A percentile compares a stretch with the other conserved stretches of the same genome.
phyloP scores from a whole-genome alignment of 2,113 vertebrate genomes.

The Lycaon pictus region DNA sequence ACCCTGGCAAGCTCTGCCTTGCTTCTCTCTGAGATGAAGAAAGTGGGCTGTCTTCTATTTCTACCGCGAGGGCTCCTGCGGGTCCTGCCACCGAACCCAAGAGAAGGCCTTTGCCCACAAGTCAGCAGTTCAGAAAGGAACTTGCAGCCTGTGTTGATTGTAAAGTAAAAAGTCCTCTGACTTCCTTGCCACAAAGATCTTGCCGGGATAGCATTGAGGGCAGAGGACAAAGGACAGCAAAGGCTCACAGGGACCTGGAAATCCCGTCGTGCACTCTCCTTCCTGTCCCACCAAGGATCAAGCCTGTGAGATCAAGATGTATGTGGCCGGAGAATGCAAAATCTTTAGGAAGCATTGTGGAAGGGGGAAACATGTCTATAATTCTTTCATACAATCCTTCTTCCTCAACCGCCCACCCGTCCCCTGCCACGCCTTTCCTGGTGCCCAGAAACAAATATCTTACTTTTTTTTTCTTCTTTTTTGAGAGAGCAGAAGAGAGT shows the following conservation, averaged over 20 bases:
- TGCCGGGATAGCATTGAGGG: neutral
- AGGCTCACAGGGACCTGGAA: neutral
- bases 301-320: neutral
- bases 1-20: neutral
- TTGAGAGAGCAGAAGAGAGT: neutral
- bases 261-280: neutral
- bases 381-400: neutral
- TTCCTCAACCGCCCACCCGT: neutral
- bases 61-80: neutral
- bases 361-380: neutral
- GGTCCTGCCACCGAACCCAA: neutral
- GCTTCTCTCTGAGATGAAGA: neutral
- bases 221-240: neutral
- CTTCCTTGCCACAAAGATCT: constrained; percentile 18
- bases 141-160: neutral
- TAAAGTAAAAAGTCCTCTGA: neutral
- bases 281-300: neutral
- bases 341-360: neutral
- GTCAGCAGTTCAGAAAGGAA: neutral
- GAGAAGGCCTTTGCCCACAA: constrained; percentile 14
- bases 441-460: neutral
- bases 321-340: neutral
- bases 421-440: neutral
- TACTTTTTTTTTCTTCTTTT: neutral
- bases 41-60: neutral